These are phyloP conservation scores for Sternarchorhynchus goeldii DNA, from an alignment of 2,797 vertebrate species.

Conservation along the genomic window DNA sequence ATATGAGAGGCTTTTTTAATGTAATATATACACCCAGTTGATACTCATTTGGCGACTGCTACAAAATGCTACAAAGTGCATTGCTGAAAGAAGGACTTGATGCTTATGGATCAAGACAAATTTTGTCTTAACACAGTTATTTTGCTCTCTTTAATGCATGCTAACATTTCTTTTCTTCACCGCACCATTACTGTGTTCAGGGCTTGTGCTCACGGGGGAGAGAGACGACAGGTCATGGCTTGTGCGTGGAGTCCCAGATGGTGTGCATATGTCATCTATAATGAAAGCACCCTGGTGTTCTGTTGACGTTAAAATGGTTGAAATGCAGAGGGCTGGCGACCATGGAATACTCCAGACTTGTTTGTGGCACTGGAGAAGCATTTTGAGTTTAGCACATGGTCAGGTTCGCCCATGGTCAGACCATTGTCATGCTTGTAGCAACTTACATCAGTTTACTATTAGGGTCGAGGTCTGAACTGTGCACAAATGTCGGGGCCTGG, in stretches of 20 bases:
- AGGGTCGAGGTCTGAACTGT: not conserved
- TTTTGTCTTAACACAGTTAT: conserved; percentile 51
- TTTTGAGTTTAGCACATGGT: not conserved
- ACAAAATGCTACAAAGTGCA: conserved; percentile 18
- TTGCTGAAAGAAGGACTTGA: conserved; percentile 52
- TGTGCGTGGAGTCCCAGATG: conserved; percentile 30
- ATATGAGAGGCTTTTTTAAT: not conserved
- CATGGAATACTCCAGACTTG: conserved; percentile 1
- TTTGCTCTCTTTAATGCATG: conserved; percentile 59
- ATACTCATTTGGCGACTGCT: not conserved
- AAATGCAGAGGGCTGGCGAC: conserved; percentile 3
- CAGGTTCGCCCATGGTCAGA: not conserved
- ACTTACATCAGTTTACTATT: conserved; percentile 23
- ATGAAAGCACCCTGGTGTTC: conserved; percentile 26
- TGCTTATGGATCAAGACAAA: conserved; percentile 59
- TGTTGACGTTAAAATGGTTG: conserved; percentile 26
- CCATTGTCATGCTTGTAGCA: conserved; percentile 24
- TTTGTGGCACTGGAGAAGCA: not conserved
- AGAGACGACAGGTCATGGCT: conserved; percentile 52
- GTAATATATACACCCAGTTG: conserved; percentile 25
- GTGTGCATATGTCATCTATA: conserved; percentile 25
- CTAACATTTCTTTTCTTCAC: conserved; percentile 52
- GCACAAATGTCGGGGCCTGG: conserved; percentile 8
- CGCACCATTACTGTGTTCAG: conserved; percentile 18
- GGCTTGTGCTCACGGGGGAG: conserved; percentile 10